Conservation (phyloP, 2,888 invertebrate genomes). For the Lysandra coridon region DNA sequence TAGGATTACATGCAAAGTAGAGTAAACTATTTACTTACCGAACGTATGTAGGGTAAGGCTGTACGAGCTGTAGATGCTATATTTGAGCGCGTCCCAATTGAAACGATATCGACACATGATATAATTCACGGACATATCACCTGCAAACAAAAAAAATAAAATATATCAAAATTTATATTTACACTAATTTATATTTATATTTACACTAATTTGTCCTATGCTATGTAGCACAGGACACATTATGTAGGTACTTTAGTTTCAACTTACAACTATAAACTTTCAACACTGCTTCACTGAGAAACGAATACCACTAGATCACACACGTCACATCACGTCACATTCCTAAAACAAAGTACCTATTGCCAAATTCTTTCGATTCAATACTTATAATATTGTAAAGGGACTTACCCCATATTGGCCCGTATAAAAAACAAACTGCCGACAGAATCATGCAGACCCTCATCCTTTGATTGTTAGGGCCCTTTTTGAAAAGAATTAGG, state of each 20-base stretch:
- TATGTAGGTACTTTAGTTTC: too few relatives aligned
- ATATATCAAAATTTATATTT: not conserved
- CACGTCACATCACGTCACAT: too few relatives aligned
- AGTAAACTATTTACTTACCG: slow-evolving; percentile 53
- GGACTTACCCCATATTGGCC: slow-evolving; percentile 18
- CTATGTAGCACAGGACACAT: too few relatives aligned
- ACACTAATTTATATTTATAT: not conserved
- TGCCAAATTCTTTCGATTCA: not conserved
- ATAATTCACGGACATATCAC: slow-evolving; percentile 69
- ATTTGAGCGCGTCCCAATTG: slow-evolving; percentile 77
- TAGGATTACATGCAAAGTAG: too few relatives aligned
- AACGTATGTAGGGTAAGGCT: slow-evolving; percentile 65
- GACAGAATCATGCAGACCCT: slow-evolving; percentile 2
- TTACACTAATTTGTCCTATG: too few relatives aligned
- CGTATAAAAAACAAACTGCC: not conserved
- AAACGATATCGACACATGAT: slow-evolving; percentile 73
- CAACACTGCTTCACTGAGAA: too few relatives aligned
- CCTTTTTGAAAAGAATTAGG: not conserved
- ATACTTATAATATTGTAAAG: not conserved
- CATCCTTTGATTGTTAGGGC: slow-evolving; percentile 2
- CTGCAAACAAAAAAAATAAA: not conserved
- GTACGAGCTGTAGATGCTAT: slow-evolving; percentile 71
- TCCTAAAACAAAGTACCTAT: not conserved
- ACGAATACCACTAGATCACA: too few relatives aligned
- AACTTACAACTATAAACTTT: too few relatives aligned